Conservation (phyloP, 2,888 invertebrate species). For the Cistogaster globosa region DNA sequence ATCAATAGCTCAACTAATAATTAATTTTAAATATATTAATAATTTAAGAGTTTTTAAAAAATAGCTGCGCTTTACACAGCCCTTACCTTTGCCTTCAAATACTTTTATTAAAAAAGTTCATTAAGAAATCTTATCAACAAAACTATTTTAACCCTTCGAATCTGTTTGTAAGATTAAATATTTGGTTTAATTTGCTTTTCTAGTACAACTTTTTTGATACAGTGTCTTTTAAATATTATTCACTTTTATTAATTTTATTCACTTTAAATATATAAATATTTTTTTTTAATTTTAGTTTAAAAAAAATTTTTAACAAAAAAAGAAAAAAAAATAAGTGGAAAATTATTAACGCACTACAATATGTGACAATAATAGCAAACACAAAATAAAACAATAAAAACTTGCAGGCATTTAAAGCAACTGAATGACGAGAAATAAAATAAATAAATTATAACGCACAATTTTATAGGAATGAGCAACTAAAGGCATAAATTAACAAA, state of each 20-base stretch:
- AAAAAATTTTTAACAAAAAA: conserved; percentile 42
- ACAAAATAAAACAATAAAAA: conserved; percentile 2
- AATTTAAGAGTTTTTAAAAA: too few relatives aligned
- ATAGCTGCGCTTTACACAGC: too few relatives aligned
- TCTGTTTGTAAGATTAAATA: neutral
- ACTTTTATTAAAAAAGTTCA: too few relatives aligned
- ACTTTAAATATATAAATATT: conserved; percentile 10
- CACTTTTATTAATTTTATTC: neutral
- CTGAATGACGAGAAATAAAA: conserved; percentile 17
- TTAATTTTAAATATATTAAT: too few relatives aligned
- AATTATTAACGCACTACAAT: conserved; percentile 39
- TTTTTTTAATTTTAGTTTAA: conserved; percentile 49
- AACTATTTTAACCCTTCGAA: too few relatives aligned
- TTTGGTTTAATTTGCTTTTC: neutral
- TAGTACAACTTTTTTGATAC: neutral
- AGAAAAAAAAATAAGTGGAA: conserved; percentile 10
- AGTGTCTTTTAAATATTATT: neutral
- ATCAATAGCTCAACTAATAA: too few relatives aligned
- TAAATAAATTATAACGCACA: conserved; percentile 38
- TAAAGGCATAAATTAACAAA: conserved; percentile 7
- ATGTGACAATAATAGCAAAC: conserved; percentile 60
- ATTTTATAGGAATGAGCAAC: conserved; percentile 31
- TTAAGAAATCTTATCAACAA: too few relatives aligned
- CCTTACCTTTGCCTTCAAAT: too few relatives aligned
- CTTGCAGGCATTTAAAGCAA: conserved; percentile 39